Percentiles rank a stretch among this genome's conserved stretches.
Evolutionary conservation across 2,888 invertebrate genomes (phyloP).

Genomic region (Tiphia femorata): DNA sequence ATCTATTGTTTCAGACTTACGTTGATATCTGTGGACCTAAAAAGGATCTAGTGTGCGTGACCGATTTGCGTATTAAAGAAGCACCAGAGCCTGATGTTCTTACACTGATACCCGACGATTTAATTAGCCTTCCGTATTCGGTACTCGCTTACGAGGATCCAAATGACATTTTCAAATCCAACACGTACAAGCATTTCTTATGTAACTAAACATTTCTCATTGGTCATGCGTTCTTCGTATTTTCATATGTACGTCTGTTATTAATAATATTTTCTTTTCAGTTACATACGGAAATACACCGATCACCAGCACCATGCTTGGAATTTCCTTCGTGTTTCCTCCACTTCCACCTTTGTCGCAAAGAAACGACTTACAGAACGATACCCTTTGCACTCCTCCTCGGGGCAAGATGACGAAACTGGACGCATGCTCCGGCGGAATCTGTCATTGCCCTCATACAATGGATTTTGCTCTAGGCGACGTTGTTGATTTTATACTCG

Average conservation of each 20-base stretch:
- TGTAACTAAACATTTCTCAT: too few relatives aligned
- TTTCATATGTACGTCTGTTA: too few relatives aligned
- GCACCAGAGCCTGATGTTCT: too few relatives aligned
- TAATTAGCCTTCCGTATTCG: too few relatives aligned
- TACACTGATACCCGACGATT: too few relatives aligned
- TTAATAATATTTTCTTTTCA: too few relatives aligned
- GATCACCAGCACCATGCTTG: conserved; percentile 82
- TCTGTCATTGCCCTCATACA: conserved; percentile 71
- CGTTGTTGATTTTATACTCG: conserved; percentile 71
- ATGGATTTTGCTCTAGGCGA: conserved; percentile 66
- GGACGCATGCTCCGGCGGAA: conserved; percentile 10
- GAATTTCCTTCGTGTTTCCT: conserved; percentile 83
- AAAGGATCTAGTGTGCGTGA: too few relatives aligned
- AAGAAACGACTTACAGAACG: conserved; percentile 80
- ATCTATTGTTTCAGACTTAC: too few relatives aligned
- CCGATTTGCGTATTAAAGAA: too few relatives aligned
- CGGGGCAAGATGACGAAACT: conserved; percentile 79
- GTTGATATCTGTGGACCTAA: too few relatives aligned
- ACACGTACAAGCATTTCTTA: neutral
- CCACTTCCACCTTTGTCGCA: conserved; percentile 86
- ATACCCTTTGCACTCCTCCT: conserved; percentile 85
- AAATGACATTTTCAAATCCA: neutral
- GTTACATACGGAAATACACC: conserved; percentile 83
- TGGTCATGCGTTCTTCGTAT: too few relatives aligned
- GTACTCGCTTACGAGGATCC: neutral